phyloP scores from a whole-genome alignment of 2,888 invertebrate genomes.

The Tiliacea citrago region DNA sequence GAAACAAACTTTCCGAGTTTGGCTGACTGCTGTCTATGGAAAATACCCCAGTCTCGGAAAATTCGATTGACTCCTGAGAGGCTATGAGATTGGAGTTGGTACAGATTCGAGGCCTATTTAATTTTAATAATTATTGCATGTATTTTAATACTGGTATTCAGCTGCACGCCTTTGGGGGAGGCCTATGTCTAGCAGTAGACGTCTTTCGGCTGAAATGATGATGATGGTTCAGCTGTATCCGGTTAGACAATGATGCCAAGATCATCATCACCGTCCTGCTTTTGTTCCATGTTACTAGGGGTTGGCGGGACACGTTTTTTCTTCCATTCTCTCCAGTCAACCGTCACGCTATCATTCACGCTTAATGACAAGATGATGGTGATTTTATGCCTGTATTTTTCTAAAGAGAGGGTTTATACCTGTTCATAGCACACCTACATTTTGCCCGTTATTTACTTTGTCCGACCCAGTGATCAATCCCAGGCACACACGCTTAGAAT shows the following conservation, averaged over 20 bases:
- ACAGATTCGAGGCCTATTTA: neutral
- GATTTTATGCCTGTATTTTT: neutral
- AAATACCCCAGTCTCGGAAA: too few species aligned
- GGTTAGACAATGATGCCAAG: neutral
- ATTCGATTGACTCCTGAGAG: too few species aligned
- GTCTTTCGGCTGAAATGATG: too few species aligned
- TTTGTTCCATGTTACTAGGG: neutral
- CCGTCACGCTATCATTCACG: neutral
- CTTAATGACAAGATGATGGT: neutral
- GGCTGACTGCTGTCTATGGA: too few species aligned
- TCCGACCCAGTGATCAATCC: neutral
- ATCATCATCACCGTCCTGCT: neutral
- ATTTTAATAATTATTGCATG: neutral
- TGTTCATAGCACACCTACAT: neutral
- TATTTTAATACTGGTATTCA: neutral
- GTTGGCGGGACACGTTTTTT: neutral
- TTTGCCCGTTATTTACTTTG: neutral
- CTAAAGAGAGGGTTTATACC: neutral
- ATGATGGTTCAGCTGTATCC: neutral
- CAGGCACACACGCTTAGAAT: neutral
- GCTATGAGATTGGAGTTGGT: neutral
- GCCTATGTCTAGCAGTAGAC: too few species aligned
- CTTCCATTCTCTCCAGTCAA: neutral
- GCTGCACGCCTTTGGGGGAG: too few species aligned
- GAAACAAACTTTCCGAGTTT: too few species aligned